These are phyloP conservation scores for Octopus sinensis DNA, from an alignment of 1,140 invertebrate species.

Conservation along the genomic window DNA sequence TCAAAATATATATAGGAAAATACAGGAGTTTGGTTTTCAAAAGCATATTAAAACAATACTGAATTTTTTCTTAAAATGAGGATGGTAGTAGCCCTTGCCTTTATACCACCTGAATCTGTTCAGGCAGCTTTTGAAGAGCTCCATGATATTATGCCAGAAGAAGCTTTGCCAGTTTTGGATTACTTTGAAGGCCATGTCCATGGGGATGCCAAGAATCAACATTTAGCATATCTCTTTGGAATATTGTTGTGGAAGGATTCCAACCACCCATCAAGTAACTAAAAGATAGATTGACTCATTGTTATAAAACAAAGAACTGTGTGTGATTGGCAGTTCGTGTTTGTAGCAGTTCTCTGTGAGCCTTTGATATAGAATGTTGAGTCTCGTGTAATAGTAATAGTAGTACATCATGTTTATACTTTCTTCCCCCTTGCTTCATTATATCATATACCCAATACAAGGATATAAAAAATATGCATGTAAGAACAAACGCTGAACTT, in stretches of 20 bases:
- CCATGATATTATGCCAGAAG: background rate
- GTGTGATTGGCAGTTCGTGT: too few relatives aligned
- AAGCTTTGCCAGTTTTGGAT: background rate
- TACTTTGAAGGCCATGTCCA: background rate
- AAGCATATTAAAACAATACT: background rate
- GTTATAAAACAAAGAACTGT: too few relatives aligned
- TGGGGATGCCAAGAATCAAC: background rate
- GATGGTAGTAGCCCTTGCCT: background rate
- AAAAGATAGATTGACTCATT: too few relatives aligned
- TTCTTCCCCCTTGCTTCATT: too few relatives aligned
- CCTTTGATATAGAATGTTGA: too few relatives aligned
- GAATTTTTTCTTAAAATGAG: background rate
- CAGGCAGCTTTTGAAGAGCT: background rate
- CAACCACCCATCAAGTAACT: too few relatives aligned
- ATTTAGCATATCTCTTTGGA: background rate
- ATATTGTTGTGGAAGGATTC: background rate
- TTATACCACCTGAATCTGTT: background rate
- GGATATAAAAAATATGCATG: background rate
- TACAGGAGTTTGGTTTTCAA: background rate
- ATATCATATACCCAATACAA: too few relatives aligned
- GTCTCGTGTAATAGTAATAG: too few relatives aligned
- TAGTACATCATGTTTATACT: too few relatives aligned
- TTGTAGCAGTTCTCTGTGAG: too few relatives aligned
- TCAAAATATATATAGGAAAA: background rate
- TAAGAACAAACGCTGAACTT: background rate